Evolutionary conservation across 1,140 invertebrate species (phyloP), one percentile per base, ranked within the genome.

Genomic region (Berghia stephanieae): DNA sequence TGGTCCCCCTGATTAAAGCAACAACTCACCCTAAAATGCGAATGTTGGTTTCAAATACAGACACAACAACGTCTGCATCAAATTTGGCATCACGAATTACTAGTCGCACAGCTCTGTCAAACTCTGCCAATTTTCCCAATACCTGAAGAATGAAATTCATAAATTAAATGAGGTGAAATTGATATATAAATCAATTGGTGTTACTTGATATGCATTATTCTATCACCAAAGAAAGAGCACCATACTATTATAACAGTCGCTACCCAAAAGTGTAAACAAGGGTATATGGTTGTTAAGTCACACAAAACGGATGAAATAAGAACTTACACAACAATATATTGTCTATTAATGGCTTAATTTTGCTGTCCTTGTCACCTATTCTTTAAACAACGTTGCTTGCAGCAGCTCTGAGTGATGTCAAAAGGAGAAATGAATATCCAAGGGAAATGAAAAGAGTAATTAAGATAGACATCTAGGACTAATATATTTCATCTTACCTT

Each of bases 11-110:
- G n/a, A n/a, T n/a, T n/a, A n/a, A n/a, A n/a, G n/a, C n/a, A n/a
- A n/a, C 57, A 40, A 75, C 92, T 92, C 91, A 96, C 94, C 98
- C 98, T 38, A 99, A 91, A 90, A 99, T 94, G 78, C 98, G 91
- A 84, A 99, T 99, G 89, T 99, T 99, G 16, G 97, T 98, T 91
- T 99, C 98, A 91, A 99, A 99, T 8, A 99, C 95, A 0, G 97
- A 99, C 21, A 99, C 97, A 78, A 98, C 93, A 75, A 99, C 93
- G 91, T 99, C 96, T 81, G 93, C 94, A 89, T 99, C 96, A 90
- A 99, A 99, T 77, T 91, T 93, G 18, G 98, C 94, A 73, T 89
- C 82, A 40, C 83, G 77, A 16, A 97, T 93, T 27, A 99, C 93
- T 78, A 96, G 90, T 89, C 94, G 93, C 0, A 98, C 94, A 55